These are phyloP conservation scores for Anthopleura sola DNA, from an alignment of 64 coral and sea anemone genomes.

Conservation along the genomic window DNA sequence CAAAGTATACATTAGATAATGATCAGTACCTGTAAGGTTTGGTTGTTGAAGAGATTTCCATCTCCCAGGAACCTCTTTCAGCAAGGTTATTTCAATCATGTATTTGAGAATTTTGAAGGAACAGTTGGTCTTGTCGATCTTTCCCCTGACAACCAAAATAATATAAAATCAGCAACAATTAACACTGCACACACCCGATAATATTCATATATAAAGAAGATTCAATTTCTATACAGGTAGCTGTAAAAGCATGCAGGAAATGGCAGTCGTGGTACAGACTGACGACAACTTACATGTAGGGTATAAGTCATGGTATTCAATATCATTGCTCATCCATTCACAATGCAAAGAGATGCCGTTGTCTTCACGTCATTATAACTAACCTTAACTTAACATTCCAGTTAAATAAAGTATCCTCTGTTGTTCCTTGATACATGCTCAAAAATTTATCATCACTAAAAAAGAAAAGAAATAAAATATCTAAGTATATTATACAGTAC, in stretches of 20 bases:
- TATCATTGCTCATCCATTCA: too few relatives aligned
- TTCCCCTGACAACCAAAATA: slow-evolving; percentile 21
- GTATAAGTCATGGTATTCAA: too few relatives aligned
- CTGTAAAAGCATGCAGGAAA: too few relatives aligned
- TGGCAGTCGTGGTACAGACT: too few relatives aligned
- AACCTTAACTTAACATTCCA: slow-evolving; percentile 81
- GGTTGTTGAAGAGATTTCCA: slow-evolving; percentile 67
- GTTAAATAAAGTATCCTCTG: slow-evolving; percentile 53
- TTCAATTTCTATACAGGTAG: too few relatives aligned
- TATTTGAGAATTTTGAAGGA: slow-evolving; percentile 41
- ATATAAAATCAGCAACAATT: background rate
- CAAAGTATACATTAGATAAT: too few relatives aligned
- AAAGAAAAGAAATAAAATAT: background rate
- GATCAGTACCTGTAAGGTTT: slow-evolving; percentile 44
- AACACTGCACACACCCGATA: too few relatives aligned
- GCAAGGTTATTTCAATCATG: slow-evolving; percentile 61
- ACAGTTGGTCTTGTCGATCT: slow-evolving; percentile 32
- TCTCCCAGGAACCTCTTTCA: slow-evolving; percentile 43
- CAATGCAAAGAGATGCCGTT: too few relatives aligned
- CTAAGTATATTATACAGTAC: background rate
- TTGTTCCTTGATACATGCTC: slow-evolving; percentile 54
- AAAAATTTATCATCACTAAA: slow-evolving; percentile 48
- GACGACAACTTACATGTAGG: too few relatives aligned
- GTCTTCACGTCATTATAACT: background rate
- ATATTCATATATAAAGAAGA: background rate